Percentiles rank a stretch among this genome's conserved stretches.
These are phyloP conservation scores for Pachyseris speciosa DNA, from an alignment of 64 coral and sea anemone species.

Conservation along the genomic window DNA sequence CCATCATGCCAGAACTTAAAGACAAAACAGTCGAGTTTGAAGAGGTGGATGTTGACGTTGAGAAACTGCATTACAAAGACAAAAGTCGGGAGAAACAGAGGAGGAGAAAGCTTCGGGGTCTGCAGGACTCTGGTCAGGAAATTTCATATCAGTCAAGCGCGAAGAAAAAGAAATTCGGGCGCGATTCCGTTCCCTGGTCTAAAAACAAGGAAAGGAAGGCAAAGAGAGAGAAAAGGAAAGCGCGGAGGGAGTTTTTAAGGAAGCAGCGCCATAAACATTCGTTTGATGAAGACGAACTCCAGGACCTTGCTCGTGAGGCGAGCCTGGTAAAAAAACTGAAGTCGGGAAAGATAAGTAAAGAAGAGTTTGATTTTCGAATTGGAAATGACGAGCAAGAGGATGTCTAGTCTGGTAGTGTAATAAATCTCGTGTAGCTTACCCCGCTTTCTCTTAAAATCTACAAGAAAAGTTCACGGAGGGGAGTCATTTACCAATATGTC, in stretches of 20 bases:
- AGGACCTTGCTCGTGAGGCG: slow-evolving; percentile 82
- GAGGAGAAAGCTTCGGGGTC: slow-evolving; percentile 50
- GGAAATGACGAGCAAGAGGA: slow-evolving; percentile 9
- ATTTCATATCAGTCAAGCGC: not conserved
- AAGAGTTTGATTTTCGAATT: slow-evolving; percentile 63
- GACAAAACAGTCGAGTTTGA: slow-evolving; percentile 77
- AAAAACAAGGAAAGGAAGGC: slow-evolving; percentile 80
- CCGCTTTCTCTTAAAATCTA: no score
- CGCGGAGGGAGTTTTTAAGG: slow-evolving; percentile 46
- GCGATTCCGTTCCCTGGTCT: slow-evolving; percentile 73
- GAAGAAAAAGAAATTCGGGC: slow-evolving; percentile 58
- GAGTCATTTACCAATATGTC: no score
- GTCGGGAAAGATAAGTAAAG: slow-evolving; percentile 83
- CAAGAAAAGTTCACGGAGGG: no score
- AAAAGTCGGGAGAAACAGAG: slow-evolving; percentile 92
- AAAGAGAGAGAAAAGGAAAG: slow-evolving; percentile 78
- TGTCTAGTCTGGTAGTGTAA: no score
- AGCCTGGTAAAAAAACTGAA: slow-evolving; percentile 95
- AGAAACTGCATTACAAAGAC: slow-evolving; percentile 81
- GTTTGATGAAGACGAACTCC: slow-evolving; percentile 83
- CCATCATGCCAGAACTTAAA: slow-evolving; percentile 92
- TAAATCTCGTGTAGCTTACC: no score
- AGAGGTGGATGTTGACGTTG: slow-evolving; percentile 64
- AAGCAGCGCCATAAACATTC: slow-evolving; percentile 56
- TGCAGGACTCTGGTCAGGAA: not conserved